Evolutionary conservation across 2,888 invertebrate species (phyloP).

Genomic region (Stenchaetothrips biformis): DNA sequence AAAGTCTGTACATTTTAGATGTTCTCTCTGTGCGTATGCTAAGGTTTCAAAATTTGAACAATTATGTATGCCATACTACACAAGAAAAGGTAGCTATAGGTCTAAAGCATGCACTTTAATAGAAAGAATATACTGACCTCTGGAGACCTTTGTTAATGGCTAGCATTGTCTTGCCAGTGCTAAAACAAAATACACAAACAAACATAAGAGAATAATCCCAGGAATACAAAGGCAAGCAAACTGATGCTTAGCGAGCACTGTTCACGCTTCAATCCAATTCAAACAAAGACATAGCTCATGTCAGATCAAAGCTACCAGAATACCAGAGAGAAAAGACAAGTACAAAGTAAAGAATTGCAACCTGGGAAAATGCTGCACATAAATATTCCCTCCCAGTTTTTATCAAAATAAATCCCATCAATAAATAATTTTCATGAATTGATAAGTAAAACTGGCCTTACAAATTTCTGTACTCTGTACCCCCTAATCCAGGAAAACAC

Average conservation of each 20-base stretch:
- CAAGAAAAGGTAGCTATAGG: too few species aligned
- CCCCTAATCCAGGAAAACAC: too few species aligned
- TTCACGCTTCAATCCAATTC: slow-evolving; percentile 11
- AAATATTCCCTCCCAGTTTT: too few species aligned
- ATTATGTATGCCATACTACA: too few species aligned
- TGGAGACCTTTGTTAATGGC: slow-evolving; percentile 82
- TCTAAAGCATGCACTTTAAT: not conserved
- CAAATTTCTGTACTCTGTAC: too few species aligned
- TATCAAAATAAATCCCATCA: not conserved
- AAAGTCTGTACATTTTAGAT: too few species aligned
- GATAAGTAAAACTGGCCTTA: slow-evolving; percentile 8
- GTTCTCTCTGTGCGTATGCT: too few species aligned
- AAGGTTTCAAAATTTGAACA: too few species aligned
- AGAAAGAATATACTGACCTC: slow-evolving; percentile 59
- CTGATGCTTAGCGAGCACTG: slow-evolving; percentile 32
- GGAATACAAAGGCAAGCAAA: slow-evolving; percentile 33
- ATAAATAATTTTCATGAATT: slow-evolving; percentile 28
- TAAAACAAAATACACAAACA: slow-evolving; percentile 59
- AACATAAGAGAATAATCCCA: slow-evolving; percentile 42
- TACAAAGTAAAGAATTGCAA: not conserved
- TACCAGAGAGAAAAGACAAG: not conserved
- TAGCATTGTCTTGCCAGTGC: slow-evolving; percentile 76
- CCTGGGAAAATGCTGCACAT: not conserved
- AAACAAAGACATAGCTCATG: slow-evolving; percentile 10
- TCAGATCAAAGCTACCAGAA: slow-evolving; percentile 18